Evolutionary conservation across 2,113 vertebrate genomes (phyloP).

Genomic region (Galemys pyrenaicus): DNA sequence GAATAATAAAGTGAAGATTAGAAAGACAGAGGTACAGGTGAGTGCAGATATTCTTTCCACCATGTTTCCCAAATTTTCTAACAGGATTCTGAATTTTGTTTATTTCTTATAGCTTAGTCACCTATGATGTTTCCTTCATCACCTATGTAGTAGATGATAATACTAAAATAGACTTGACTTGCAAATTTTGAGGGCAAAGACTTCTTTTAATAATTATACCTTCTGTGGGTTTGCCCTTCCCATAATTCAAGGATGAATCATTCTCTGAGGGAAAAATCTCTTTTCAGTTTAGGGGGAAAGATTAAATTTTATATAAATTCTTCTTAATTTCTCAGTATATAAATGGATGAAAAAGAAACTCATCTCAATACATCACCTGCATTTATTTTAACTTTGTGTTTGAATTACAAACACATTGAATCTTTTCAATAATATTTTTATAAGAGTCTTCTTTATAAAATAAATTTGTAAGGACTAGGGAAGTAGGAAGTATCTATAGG

Average conservation of each 20-base stretch:
- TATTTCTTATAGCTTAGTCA: background rate
- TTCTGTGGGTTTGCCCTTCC: background rate
- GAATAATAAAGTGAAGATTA: background rate
- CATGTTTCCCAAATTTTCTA: background rate
- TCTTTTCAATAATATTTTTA: background rate
- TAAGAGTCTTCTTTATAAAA: background rate
- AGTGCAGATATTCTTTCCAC: background rate
- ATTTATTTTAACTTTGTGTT: background rate
- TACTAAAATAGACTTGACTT: background rate
- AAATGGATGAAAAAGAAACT: background rate
- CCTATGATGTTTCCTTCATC: too few species aligned
- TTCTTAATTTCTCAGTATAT: background rate
- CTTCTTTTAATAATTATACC: background rate
- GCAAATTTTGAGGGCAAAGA: background rate
- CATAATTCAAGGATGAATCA: background rate
- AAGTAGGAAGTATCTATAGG: background rate
- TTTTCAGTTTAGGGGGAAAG: background rate
- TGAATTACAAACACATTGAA: too few species aligned
- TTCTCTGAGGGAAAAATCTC: background rate
- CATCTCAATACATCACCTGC: background rate
- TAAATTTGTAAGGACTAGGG: background rate
- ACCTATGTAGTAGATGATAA: background rate
- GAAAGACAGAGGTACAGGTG: background rate
- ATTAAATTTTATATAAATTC: background rate
- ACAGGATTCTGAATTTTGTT: background rate